Percentiles rank a stretch among this genome's conserved stretches.
Conservation (phyloP, 2,888 invertebrate species). For the Coenonympha glycerion region DNA sequence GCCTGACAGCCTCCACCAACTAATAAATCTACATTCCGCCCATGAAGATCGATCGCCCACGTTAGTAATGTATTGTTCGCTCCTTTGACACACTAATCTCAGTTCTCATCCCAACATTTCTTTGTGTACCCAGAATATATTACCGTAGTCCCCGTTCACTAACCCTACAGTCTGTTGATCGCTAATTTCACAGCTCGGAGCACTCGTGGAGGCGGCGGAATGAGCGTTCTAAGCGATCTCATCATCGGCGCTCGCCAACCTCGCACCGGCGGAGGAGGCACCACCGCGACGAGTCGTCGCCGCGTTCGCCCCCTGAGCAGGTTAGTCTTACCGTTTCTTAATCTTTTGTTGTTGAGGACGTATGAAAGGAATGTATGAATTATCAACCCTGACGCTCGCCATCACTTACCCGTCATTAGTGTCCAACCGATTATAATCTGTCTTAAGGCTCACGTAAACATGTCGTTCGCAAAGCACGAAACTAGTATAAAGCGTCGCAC, state of each 20-base stretch:
- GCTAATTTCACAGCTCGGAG: conserved; percentile 81
- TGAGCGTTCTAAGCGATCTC: conserved; percentile 90
- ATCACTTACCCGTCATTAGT: conserved; percentile 39
- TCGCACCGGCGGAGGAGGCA: conserved; percentile 84
- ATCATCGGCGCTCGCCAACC: conserved; percentile 87
- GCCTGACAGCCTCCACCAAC: conserved; percentile 51
- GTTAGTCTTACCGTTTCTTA: conserved; percentile 59
- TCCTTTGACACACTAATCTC: conserved; percentile 44
- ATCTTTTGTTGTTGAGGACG: conserved; percentile 43
- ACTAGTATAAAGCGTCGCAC: conserved; percentile 61
- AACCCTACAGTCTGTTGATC: conserved; percentile 75
- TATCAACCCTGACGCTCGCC: conserved; percentile 51
- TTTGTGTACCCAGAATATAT: conserved; percentile 26
- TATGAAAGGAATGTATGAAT: conserved; percentile 46
- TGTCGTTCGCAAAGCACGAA: conserved; percentile 60
- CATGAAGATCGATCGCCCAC: conserved; percentile 53
- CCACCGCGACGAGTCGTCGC: conserved; percentile 68
- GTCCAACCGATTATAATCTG: conserved; percentile 67
- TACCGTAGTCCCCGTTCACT: conserved; percentile 48
- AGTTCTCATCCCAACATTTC: conserved; percentile 57
- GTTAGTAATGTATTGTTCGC: conserved; percentile 51
- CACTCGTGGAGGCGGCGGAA: conserved; percentile 87
- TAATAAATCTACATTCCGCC: conserved; percentile 52
- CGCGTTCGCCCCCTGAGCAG: conserved; percentile 70
- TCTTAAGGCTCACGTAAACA: conserved; percentile 40